Conservation (phyloP, 2,113 vertebrate species). For the Macrotis lagotis region DNA sequence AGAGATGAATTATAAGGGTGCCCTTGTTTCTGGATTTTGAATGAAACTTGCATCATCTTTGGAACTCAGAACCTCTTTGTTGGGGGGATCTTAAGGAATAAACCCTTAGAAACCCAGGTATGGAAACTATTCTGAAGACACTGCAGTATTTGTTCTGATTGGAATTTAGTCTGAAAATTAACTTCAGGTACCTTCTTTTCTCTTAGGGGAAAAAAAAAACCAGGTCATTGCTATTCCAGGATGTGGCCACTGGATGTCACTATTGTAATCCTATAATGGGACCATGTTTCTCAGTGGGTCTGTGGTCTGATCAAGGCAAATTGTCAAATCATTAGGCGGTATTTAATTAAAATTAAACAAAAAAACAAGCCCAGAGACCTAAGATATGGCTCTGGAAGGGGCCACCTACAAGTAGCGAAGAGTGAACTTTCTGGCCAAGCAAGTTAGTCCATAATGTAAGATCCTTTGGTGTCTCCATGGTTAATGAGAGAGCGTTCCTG, state of each 20-base stretch:
- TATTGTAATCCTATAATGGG: conserved; percentile 81
- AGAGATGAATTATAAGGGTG: neutral
- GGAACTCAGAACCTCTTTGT: neutral
- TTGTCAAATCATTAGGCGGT: conserved; percentile 57
- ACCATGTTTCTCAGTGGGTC: conserved; percentile 16
- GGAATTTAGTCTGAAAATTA: conserved; percentile 43
- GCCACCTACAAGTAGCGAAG: neutral
- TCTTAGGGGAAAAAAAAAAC: conserved; percentile 13
- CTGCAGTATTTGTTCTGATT: neutral
- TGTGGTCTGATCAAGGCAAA: conserved; percentile 23
- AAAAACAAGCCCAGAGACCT: neutral
- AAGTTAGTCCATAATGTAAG: conserved; percentile 62
- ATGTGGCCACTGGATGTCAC: conserved; percentile 84
- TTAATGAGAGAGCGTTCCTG: conserved; percentile 18
- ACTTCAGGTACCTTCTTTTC: neutral
- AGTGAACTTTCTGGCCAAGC: neutral
- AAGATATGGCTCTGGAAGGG: neutral
- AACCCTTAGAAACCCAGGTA: neutral
- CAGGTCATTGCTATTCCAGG: neutral
- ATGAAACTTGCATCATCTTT: neutral
- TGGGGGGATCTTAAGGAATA: neutral
- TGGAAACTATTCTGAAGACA: neutral
- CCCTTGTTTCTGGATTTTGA: no score
- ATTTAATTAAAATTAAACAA: neutral
- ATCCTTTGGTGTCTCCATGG: conserved; percentile 30